Conservation (phyloP, 2,113 vertebrate genomes). For the Holacanthus passer region DNA sequence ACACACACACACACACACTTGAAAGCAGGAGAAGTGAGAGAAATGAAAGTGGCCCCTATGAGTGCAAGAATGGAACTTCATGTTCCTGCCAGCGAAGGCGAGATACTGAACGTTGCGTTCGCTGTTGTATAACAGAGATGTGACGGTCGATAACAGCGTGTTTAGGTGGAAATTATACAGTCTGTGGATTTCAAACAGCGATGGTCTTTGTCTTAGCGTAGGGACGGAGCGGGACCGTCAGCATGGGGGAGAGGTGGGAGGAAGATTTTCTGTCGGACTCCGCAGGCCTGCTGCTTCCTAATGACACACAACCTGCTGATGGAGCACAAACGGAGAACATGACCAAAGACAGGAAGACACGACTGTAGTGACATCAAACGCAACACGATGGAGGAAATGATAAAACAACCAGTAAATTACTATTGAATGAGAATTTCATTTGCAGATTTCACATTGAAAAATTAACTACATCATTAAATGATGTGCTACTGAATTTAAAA, state of each 20-base stretch:
- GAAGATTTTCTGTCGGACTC: slow-evolving; percentile 18
- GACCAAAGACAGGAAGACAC: background rate
- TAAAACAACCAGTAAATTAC: background rate
- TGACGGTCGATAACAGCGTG: background rate
- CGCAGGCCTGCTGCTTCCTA: slow-evolving; percentile 17
- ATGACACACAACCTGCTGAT: slow-evolving; percentile 4
- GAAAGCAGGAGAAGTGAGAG: background rate
- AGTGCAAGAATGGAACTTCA: background rate
- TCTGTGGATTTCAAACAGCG: slow-evolving; percentile 6
- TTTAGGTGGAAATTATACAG: slow-evolving; percentile 4
- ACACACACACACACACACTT: background rate
- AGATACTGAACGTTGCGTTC: background rate
- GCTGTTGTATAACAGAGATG: background rate
- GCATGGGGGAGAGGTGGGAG: background rate
- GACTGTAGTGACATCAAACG: background rate
- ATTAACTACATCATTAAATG: too few species aligned
- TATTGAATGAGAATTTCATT: too few species aligned
- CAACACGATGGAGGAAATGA: background rate
- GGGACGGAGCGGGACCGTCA: too few species aligned
- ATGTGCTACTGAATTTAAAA: too few species aligned
- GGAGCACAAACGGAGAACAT: slow-evolving; percentile 25
- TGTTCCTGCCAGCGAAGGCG: background rate
- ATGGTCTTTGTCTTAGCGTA: background rate
- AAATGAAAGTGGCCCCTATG: background rate
- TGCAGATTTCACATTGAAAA: background rate